Conservation (phyloP, 2,113 vertebrate genomes). For the Xerus inauris region DNA sequence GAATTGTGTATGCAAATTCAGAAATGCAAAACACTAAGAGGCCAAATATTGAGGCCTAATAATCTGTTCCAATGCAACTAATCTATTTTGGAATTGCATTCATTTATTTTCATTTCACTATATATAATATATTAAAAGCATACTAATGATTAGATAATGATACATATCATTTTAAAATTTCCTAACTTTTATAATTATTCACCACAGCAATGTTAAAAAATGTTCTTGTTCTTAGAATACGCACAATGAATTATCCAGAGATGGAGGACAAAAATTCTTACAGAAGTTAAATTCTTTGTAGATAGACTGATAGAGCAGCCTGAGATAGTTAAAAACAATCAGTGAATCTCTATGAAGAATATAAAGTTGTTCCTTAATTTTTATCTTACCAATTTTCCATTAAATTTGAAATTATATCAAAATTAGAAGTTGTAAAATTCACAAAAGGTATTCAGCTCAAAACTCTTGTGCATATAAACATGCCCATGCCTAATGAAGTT, state of each 20-base stretch:
- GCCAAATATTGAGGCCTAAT: slow-evolving; percentile 10
- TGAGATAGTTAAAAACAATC: neutral
- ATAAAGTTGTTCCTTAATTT: neutral
- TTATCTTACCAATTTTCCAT: neutral
- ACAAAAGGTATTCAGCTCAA: slow-evolving; percentile 1
- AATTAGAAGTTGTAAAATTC: slow-evolving; percentile 2
- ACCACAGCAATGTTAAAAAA: neutral
- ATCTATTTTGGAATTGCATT: neutral
- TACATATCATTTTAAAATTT: neutral
- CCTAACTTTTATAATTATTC: neutral
- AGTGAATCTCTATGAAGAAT: neutral
- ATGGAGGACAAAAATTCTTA: neutral
- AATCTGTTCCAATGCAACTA: neutral
- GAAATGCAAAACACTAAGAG: neutral
- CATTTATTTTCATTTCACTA: neutral
- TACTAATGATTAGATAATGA: neutral
- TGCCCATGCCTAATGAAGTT: slow-evolving; percentile 67
- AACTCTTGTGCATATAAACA: slow-evolving; percentile 54
- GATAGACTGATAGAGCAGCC: neutral
- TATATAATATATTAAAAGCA: neutral
- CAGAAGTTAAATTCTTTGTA: neutral
- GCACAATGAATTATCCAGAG: neutral
- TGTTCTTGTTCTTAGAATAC: neutral
- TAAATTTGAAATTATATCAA: slow-evolving; percentile 4
- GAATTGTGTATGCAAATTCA: neutral